Percentiles rank a stretch among this genome's conserved stretches.
Evolutionary conservation across 2,888 invertebrate species (phyloP).

Genomic region (Cistogaster globosa): DNA sequence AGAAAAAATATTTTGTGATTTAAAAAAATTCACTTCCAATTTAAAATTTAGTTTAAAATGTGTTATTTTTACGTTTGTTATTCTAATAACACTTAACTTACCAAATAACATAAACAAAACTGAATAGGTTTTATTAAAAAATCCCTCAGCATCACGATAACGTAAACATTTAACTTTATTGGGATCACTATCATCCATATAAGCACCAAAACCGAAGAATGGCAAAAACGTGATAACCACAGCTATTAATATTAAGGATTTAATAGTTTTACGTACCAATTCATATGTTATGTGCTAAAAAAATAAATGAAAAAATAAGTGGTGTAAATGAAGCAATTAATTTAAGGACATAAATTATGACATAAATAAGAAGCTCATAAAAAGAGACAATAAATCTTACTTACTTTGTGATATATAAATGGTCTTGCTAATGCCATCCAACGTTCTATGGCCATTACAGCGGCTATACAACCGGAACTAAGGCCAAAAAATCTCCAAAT

Average conservation of each 20-base stretch:
- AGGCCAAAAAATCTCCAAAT: slow-evolving; percentile 92
- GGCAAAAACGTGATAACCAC: slow-evolving; percentile 89
- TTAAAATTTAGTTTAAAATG: too few relatives aligned
- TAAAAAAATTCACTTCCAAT: too few relatives aligned
- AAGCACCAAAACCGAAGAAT: slow-evolving; percentile 89
- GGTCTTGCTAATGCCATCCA: slow-evolving; percentile 94
- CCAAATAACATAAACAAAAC: slow-evolving; percentile 90
- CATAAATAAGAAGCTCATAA: background rate
- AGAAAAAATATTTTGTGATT: too few relatives aligned
- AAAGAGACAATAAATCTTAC: slow-evolving; percentile 4
- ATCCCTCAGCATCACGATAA: slow-evolving; percentile 88
- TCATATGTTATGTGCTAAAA: slow-evolving; percentile 91
- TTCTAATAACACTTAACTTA: slow-evolving; percentile 80
- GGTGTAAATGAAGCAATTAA: background rate
- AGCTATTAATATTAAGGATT: slow-evolving; percentile 88
- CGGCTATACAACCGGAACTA: slow-evolving; percentile 93
- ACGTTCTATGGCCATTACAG: slow-evolving; percentile 94
- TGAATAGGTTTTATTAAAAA: slow-evolving; percentile 89
- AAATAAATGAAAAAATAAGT: background rate
- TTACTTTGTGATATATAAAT: slow-evolving; percentile 93
- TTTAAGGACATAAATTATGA: background rate
- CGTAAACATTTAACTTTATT: slow-evolving; percentile 85
- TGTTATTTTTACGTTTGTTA: background rate
- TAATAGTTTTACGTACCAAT: slow-evolving; percentile 88
- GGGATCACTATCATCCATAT: slow-evolving; percentile 84